Evolutionary conservation across 2,113 vertebrate genomes (phyloP).

Genomic region (Rhabdornis inornatus): DNA sequence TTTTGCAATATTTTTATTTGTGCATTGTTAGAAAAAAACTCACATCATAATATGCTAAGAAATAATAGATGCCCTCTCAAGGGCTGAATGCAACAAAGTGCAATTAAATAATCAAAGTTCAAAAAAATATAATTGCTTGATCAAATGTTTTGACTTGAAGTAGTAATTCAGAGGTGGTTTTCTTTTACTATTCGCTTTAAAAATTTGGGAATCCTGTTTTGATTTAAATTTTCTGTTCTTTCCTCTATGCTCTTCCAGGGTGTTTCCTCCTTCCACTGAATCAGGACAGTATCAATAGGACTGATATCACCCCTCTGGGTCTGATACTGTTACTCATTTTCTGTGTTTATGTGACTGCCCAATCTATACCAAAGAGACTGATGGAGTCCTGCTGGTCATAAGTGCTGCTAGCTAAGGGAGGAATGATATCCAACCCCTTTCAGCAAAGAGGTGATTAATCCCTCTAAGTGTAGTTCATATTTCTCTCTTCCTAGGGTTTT

Average conservation of each 20-base stretch:
- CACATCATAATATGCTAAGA: neutral
- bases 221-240: neutral
- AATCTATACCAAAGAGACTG: neutral
- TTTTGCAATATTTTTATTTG: neutral
- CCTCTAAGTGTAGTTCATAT: neutral
- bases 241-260: neutral
- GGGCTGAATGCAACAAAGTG: neutral
- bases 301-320: neutral
- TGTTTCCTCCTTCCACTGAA: neutral
- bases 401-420: neutral
- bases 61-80: neutral
- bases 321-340: neutral
- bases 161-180: neutral
- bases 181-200: neutral
- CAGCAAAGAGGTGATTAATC: neutral
- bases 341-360: neutral
- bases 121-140: neutral
- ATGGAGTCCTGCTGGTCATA: neutral
- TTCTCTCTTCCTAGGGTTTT: neutral
- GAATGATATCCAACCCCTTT: neutral
- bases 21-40: neutral
- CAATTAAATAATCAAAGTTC: neutral
- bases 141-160: neutral
- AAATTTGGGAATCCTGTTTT: neutral
- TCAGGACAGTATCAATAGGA: neutral